Evolutionary conservation across 2,888 invertebrate species (phyloP).

Genomic region (Heliconius ethilla): DNA sequence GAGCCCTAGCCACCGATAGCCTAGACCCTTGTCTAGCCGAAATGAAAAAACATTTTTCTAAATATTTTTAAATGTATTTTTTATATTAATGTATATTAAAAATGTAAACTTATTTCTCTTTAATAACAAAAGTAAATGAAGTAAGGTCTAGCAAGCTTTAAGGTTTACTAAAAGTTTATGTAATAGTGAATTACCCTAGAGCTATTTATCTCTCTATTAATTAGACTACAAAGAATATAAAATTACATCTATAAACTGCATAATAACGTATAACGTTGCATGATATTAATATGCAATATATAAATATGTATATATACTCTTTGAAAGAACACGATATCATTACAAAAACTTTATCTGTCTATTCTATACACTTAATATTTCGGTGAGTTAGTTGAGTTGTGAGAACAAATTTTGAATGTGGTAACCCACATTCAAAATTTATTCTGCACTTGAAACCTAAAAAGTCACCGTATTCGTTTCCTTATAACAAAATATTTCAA

Average conservation of each 20-base stretch:
- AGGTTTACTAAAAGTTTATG: neutral
- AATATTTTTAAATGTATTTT: too few relatives aligned
- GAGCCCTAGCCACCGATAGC: too few relatives aligned
- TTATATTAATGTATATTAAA: too few relatives aligned
- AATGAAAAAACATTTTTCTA: too few relatives aligned
- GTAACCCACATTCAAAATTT: neutral
- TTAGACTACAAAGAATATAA: neutral
- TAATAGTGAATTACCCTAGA: neutral
- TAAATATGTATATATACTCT: too few relatives aligned
- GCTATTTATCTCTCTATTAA: too few relatives aligned
- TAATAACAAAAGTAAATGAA: neutral
- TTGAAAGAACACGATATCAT: slow-evolving; percentile 2
- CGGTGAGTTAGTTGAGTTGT: too few relatives aligned
- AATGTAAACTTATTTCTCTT: too few relatives aligned
- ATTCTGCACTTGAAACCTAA: neutral
- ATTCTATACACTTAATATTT: neutral
- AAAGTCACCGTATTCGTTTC: neutral
- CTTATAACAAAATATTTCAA: neutral
- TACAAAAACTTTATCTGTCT: neutral
- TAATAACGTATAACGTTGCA: too few relatives aligned
- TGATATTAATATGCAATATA: neutral
- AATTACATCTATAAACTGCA: neutral
- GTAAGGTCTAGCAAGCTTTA: neutral
- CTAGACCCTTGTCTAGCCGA: too few relatives aligned
- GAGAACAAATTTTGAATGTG: too few relatives aligned